phyloP scores from a whole-genome alignment of 1,140 invertebrate species.

The Pristionchus pacificus region DNA sequence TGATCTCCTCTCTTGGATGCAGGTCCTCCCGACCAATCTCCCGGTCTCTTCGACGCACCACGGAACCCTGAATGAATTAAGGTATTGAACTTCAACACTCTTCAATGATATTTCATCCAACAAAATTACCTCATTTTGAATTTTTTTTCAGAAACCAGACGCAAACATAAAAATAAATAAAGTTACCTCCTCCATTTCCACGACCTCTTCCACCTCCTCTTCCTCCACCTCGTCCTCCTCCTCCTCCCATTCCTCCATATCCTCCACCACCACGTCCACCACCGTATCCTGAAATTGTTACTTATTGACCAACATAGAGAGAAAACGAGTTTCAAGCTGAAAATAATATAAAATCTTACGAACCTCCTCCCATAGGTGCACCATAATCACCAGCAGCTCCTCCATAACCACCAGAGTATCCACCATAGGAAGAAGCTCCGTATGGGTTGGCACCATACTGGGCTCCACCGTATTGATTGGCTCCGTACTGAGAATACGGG shows the following conservation, averaged over 20 bases:
- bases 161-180: neutral
- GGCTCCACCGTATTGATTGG: slow-evolving; percentile 15
- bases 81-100: neutral
- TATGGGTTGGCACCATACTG: slow-evolving; percentile 5
- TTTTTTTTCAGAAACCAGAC: neutral
- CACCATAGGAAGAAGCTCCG: slow-evolving; percentile 22
- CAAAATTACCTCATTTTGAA: neutral
- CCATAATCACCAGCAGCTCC: slow-evolving; percentile 18
- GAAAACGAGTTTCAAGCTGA: too few species aligned
- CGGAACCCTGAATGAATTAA: slow-evolving; percentile 10
- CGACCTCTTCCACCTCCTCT: slow-evolving; percentile 9
- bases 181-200: neutral
- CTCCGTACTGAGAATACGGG: slow-evolving; percentile 8
- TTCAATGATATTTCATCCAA: neutral
- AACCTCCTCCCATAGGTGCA: too few species aligned
- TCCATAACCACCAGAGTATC: slow-evolving; percentile 16
- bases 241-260: slow-evolving; percentile 20
- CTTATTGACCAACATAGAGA: too few species aligned
- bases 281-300: slow-evolving; percentile 26
- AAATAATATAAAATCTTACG: too few species aligned
- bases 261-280: slow-evolving; percentile 24
- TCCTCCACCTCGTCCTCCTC: slow-evolving; percentile 19
- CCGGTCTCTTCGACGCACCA: slow-evolving; percentile 36
- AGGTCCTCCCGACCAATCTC: slow-evolving; percentile 41
- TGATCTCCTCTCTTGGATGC: slow-evolving; percentile 44